These are phyloP conservation scores for Ophraella communa DNA, from an alignment of 2,888 invertebrate genomes.

Conservation along the genomic window DNA sequence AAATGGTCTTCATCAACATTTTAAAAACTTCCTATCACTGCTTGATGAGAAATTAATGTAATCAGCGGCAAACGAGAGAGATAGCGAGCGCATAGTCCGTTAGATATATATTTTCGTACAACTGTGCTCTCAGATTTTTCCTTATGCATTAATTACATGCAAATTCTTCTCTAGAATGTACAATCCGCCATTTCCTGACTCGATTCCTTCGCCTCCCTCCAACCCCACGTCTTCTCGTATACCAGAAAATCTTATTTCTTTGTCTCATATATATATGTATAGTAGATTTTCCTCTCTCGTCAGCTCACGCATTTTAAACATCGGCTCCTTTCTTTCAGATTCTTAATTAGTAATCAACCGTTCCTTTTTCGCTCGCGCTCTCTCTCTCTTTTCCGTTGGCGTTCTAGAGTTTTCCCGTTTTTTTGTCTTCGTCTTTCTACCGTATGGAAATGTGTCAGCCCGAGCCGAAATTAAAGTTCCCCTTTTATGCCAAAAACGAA, in stretches of 20 bases:
- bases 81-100: conserved; percentile 44
- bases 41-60: conserved; percentile 44
- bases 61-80: too few relatives aligned
- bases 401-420: conserved; percentile 19
- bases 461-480: conserved; percentile 40
- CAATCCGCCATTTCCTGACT: conserved; percentile 61
- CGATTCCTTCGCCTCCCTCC: conserved; percentile 55
- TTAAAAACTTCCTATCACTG: conserved; percentile 38
- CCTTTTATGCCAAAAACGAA: conserved; percentile 58
- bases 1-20: conserved; percentile 36
- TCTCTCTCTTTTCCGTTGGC: conserved; percentile 60
- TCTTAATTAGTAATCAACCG: conserved; percentile 73
- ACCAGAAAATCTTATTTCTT: conserved; percentile 59
- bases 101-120: conserved; percentile 57
- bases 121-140: conserved; percentile 59
- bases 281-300: conserved; percentile 54
- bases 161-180: conserved; percentile 61
- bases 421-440: conserved; percentile 62
- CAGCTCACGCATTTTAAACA: conserved; percentile 63
- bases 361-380: too few relatives aligned
- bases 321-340: conserved; percentile 70
- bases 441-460: conserved; percentile 59
- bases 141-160: conserved; percentile 61
- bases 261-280: conserved; percentile 59
- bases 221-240: too few relatives aligned